phyloP scores from a whole-genome alignment of 1,140 invertebrate genomes.

The Potamilus streckersoni region DNA sequence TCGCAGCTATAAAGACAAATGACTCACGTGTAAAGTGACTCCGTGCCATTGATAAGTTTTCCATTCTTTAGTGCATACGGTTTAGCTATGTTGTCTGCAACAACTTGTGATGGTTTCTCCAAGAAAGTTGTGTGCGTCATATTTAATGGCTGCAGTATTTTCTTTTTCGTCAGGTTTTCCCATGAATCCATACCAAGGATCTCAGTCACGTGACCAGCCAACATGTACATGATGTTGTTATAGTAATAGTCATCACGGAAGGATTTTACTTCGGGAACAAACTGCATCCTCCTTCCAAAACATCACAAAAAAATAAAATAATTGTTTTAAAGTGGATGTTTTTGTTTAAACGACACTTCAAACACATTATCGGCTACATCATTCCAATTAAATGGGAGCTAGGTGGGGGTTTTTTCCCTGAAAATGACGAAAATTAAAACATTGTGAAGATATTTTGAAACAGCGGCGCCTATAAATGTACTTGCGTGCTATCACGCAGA shows the following conservation, averaged over 20 bases:
- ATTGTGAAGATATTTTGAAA: too few relatives aligned
- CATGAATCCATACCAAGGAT: slow-evolving; percentile 39
- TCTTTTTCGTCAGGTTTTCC: slow-evolving; percentile 35
- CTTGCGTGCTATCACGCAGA: too few relatives aligned
- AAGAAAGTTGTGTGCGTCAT: slow-evolving; percentile 40
- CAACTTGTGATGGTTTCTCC: slow-evolving; percentile 2
- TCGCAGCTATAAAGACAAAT: too few relatives aligned
- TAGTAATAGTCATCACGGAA: slow-evolving; percentile 45
- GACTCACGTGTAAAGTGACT: too few relatives aligned
- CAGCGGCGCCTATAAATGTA: too few relatives aligned
- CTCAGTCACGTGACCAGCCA: slow-evolving; percentile 37
- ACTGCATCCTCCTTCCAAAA: slow-evolving; percentile 38
- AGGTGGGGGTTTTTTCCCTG: too few relatives aligned
- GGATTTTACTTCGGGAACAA: slow-evolving; percentile 21
- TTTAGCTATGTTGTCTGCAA: neutral
- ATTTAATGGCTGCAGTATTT: slow-evolving; percentile 37
- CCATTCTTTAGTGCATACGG: slow-evolving; percentile 9
- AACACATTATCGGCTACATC: too few relatives aligned
- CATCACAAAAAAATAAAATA: neutral
- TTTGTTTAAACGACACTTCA: too few relatives aligned
- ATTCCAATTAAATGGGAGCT: too few relatives aligned
- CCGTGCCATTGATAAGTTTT: slow-evolving; percentile 5
- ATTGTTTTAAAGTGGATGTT: too few relatives aligned
- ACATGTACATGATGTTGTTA: slow-evolving; percentile 42
- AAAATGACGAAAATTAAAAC: too few relatives aligned